Evolutionary conservation across 2,888 invertebrate species (phyloP), one percentile per base, ranked within the genome.

Genomic region (Ectemnius continuus): DNA sequence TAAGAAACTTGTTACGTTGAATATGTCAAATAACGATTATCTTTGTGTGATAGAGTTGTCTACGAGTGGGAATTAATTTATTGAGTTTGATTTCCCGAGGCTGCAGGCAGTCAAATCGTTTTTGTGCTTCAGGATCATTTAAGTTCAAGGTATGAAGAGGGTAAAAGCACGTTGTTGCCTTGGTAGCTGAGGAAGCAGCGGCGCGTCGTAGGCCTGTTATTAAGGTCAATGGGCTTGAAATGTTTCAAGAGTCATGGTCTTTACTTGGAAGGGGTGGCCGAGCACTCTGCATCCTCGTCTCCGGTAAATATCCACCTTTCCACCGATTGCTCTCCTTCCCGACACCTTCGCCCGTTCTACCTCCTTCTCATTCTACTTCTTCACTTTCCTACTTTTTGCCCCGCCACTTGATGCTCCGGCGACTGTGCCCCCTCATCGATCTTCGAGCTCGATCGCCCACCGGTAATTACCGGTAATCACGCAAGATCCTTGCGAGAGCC

Each of bases 401-500:
- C 16, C 28, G 23, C 47, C 67, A 66, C 69, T 67, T 66, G 16
- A 57, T 23, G 36, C 13, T n/a, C 14, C 28, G 45, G 23, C 48
- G 60, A 3, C 23, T 59, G 5, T 13, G n/a, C 57, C 61, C 58
- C 14, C 64, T 77, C 82, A 77, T 81, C 81, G 83, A 81, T 84
- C 83, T 78, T 64, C 16, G 8, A 16, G 52, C 14, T 52, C 52
- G 52, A 52, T 48, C 59, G 28, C 76, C 81, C 75, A 65, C 57
- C 71, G 76, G 85, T 85, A 85, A 85, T 85, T 85, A 81, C 85
- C 76, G 75, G 79, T 85, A 86, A 87, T 87, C 87, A 85, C 85
- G 84, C 78, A 79, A 79, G 64, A 72, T 82, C 81, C 82, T 83
- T 84, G 83, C 75, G 77, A 84, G 76, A 82, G 75, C 79, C 64